phyloP scores from a whole-genome alignment of 2,113 vertebrate genomes.

The Machaerirhynchus nigripectus region DNA sequence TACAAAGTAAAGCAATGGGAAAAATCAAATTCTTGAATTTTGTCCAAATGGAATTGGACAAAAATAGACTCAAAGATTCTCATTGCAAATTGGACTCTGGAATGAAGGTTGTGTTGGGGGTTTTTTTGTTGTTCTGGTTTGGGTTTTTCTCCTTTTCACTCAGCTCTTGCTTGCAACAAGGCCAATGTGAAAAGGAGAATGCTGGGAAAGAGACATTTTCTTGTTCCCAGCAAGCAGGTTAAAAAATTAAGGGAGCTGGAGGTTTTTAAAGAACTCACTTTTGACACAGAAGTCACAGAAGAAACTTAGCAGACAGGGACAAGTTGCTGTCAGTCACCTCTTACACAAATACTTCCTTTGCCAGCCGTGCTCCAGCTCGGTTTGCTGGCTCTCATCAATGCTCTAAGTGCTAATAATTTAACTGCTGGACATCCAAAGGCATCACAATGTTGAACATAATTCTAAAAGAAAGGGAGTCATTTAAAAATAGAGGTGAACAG shows the following conservation, averaged over 20 bases:
- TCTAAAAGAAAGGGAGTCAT: not conserved
- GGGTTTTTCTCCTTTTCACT: constrained; percentile 57
- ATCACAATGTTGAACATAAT: not conserved
- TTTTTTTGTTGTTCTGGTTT: not conserved
- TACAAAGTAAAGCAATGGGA: constrained; percentile 74
- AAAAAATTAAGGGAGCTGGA: constrained; percentile 44
- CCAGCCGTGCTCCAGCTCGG: not conserved
- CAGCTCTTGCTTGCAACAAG: constrained; percentile 61
- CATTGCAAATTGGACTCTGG: constrained; percentile 78
- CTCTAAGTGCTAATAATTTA: not conserved
- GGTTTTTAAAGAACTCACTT: constrained; percentile 1
- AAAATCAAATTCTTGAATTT: constrained; percentile 80
- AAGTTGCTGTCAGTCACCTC: not conserved
- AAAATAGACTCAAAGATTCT: constrained; percentile 81
- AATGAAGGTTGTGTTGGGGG: constrained; percentile 66
- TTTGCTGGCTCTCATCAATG: constrained; percentile 7
- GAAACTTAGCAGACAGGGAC: not conserved
- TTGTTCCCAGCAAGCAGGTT: constrained; percentile 75
- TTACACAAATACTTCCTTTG: not conserved
- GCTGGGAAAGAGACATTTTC: constrained; percentile 71
- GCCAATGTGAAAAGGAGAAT: constrained; percentile 61
- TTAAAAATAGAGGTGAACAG: not conserved
- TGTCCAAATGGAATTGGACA: constrained; percentile 77
- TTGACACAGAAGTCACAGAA: constrained; percentile 45
- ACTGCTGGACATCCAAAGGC: not conserved